Base-by-base conservation (phyloP, 2,797 vertebrate genomes). In the Eutrigla gurnardus region DNA sequence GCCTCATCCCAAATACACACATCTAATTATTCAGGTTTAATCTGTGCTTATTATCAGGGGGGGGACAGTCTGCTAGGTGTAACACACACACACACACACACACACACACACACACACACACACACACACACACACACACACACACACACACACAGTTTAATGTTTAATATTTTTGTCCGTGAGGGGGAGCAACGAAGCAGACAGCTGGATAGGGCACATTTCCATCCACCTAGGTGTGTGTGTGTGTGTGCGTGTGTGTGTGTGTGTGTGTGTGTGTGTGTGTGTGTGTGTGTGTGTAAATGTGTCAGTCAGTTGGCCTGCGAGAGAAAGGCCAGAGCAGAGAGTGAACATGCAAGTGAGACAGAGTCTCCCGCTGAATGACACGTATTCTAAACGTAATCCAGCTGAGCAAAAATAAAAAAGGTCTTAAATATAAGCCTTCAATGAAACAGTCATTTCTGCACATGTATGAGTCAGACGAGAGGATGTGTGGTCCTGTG, bases 251-350 rank as follows among this genome's bases (percentile, higher is more conserved):
- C 49, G 11, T 67, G 36, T 89, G 89, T 42, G 46, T 65, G 55
- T 46, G 43, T 32, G 39, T 53, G 11, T 67, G 36, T 89, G n/a
- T n/a, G n/a, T n/a, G n/a, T n/a, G 25, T 25, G 25, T 42, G 46
- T 65, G 55, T 46, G 43, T 42, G 46, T 65, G 55, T 46, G 43
- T 32, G 39, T 53, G 11, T 67, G 36, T 89, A 86, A 86, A 90
- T 33, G 80, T 90, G 89, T 84, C 86, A 87, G 77, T 86, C 81
- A 71, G 82, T 61, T 33, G 82, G 81, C 66, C 67, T 67, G 66
- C 4, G 65, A 36, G 58, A 60, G 59, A 69, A 52, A 61, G 75
- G 49, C 32, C 39, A 39, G 75, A 71, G 43, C 25, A 65, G 40
- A 1, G 5, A 36, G 75, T 0, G 17, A 60, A 64, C n/a, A 10